Percentiles rank a stretch among this genome's conserved stretches.
These are phyloP conservation scores for Huso huso DNA, from an alignment of 2,797 vertebrate species.

Conservation along the genomic window DNA sequence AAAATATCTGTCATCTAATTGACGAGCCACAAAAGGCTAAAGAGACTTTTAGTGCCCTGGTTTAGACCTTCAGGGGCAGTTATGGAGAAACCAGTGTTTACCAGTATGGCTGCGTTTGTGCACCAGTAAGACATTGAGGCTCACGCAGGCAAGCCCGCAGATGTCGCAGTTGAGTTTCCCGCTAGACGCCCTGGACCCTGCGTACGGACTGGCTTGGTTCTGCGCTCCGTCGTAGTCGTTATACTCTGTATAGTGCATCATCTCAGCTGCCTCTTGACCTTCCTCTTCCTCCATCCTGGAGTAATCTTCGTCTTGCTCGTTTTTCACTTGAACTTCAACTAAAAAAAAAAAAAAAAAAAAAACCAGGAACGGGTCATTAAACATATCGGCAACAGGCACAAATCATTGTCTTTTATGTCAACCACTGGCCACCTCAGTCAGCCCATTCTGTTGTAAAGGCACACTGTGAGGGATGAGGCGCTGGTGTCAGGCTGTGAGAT, in stretches of 20 bases:
- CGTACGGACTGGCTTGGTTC: constrained; percentile 48
- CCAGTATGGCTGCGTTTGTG: constrained; percentile 94
- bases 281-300: constrained; percentile 50
- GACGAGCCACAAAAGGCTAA: no score
- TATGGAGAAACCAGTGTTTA: constrained; percentile 47
- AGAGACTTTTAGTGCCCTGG: no score
- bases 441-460: no score
- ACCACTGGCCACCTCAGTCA: no score
- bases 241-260: no score
- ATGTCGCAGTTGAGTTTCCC: constrained; percentile 87
- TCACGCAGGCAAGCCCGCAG: constrained; percentile 88
- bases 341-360: background rate
- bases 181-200: constrained; percentile 42
- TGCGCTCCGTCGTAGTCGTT: constrained; percentile 25
- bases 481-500: no score
- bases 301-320: constrained; percentile 56
- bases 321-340: constrained; percentile 53
- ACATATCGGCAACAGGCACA: no score
- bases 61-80: no score
- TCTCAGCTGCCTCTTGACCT: constrained; percentile 53
- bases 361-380: background rate
- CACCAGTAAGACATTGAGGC: constrained; percentile 91
- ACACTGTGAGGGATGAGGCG: no score
- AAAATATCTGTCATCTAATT: no score
- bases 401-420: no score